A percentile compares a stretch with the other conserved stretches of the same genome.
These are phyloP conservation scores for Hirtodrosophila cameraria DNA, from an alignment of 2,888 invertebrate species.

Conservation along the genomic window DNA sequence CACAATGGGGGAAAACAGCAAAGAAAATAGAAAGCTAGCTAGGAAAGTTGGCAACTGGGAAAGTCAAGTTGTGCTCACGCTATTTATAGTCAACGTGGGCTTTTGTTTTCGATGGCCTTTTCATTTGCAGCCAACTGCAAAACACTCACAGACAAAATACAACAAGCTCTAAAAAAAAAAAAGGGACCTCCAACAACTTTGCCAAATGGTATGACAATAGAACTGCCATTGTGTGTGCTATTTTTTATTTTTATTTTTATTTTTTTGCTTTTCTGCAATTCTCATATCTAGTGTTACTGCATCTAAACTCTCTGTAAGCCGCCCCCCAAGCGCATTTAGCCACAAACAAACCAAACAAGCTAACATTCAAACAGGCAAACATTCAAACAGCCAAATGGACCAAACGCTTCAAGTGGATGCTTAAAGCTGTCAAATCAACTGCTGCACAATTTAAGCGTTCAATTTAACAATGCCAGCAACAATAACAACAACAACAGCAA, in stretches of 20 bases:
- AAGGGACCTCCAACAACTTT: constrained; percentile 47
- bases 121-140: constrained; percentile 74
- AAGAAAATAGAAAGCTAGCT: constrained; percentile 38
- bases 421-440: constrained; percentile 71
- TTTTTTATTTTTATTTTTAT: constrained; percentile 7
- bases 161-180: constrained; percentile 1
- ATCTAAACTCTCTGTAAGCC: constrained; percentile 31
- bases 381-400: constrained; percentile 62
- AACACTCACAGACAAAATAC: constrained; percentile 39
- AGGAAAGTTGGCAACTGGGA: constrained; percentile 71
- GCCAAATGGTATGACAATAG: constrained; percentile 67
- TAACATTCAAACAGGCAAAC: too few species aligned
- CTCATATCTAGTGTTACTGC: constrained; percentile 31
- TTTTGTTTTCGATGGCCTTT: constrained; percentile 79
- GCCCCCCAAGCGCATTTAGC: constrained; percentile 35
- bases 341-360: too few species aligned
- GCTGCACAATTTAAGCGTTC: constrained; percentile 71
- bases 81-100: constrained; percentile 77
- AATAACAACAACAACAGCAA: constrained; percentile 13
- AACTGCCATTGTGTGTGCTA: constrained; percentile 33
- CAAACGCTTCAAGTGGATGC: constrained; percentile 55
- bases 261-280: background rate
- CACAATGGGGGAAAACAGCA: background rate
- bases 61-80: constrained; percentile 75
- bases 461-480: constrained; percentile 40